Evolutionary conservation across 35 echinoderm and acorn worm species (phyloP).

Genomic region (Heliocidaris erythrogramma): DNA sequence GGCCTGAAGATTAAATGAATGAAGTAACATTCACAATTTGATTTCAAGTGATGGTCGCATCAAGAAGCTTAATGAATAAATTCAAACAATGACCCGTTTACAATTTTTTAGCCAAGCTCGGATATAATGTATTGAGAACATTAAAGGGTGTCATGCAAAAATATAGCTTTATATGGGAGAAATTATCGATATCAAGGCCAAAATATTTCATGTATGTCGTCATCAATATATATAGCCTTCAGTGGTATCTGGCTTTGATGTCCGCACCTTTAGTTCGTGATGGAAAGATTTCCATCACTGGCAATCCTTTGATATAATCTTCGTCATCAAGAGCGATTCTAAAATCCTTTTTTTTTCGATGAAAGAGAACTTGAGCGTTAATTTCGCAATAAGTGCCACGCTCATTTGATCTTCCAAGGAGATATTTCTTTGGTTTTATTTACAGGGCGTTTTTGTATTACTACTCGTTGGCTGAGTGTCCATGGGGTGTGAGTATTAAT

Average conservation of each 20-base stretch:
- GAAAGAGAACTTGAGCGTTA: not conserved
- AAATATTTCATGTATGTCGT: not conserved
- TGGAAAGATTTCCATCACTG: not conserved
- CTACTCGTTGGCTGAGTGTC: constrained; percentile 16
- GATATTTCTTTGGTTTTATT: not conserved
- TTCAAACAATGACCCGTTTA: too few species aligned
- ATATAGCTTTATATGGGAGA: too few species aligned
- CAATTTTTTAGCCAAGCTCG: too few species aligned
- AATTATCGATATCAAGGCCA: too few species aligned
- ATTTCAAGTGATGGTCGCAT: too few species aligned
- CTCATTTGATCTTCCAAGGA: not conserved
- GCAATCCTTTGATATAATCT: not conserved
- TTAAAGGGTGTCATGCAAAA: too few species aligned
- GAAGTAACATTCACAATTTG: too few species aligned
- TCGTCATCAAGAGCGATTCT: not conserved
- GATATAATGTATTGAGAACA: too few species aligned
- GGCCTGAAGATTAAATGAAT: not conserved
- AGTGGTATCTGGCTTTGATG: too few species aligned
- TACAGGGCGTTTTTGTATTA: constrained; percentile 27
- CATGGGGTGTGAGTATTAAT: constrained; percentile 28
- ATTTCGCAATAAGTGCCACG: too few species aligned
- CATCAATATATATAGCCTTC: not conserved
- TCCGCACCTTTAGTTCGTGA: too few species aligned
- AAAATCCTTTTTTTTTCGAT: not conserved
- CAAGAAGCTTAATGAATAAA: too few species aligned